These are phyloP conservation scores for Echeneis naucrates DNA, from an alignment of 2,797 vertebrate genomes.

Conservation along the genomic window DNA sequence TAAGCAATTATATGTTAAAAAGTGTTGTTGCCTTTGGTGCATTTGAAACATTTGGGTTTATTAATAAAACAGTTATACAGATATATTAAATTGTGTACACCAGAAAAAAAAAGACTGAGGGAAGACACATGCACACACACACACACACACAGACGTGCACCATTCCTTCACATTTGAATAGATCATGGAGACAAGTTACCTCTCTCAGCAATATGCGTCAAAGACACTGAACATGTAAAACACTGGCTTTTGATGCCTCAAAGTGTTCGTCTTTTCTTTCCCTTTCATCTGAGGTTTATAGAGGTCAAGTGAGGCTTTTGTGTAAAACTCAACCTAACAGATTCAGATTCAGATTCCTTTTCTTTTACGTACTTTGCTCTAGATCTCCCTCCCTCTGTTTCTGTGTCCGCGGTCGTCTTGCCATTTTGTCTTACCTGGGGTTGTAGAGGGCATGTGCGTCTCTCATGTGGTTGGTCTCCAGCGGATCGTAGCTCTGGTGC, in stretches of 20 bases:
- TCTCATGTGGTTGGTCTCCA: slow-evolving; percentile 87
- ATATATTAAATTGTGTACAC: neutral
- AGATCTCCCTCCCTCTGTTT: slow-evolving; percentile 8
- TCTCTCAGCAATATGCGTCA: slow-evolving; percentile 1
- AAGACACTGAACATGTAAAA: slow-evolving; percentile 45
- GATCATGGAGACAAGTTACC: neutral
- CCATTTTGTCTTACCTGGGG: slow-evolving; percentile 80
- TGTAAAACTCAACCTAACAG: slow-evolving; percentile 43
- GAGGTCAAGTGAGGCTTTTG: slow-evolving; percentile 52
- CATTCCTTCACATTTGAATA: neutral
- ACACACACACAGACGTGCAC: too few relatives aligned
- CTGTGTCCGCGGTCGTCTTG: neutral
- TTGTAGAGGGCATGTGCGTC: slow-evolving; percentile 89
- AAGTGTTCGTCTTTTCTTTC: slow-evolving; percentile 36
- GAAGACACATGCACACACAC: too few relatives aligned
- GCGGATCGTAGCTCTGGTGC: slow-evolving; percentile 87
- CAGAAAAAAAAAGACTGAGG: neutral
- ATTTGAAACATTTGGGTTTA: too few relatives aligned
- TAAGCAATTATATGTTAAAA: neutral
- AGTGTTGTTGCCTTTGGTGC: neutral
- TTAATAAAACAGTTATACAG: neutral
- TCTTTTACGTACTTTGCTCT: slow-evolving; percentile 8
- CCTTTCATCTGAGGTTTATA: slow-evolving; percentile 44
- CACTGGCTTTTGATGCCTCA: slow-evolving; percentile 37
- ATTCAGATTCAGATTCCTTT: slow-evolving; percentile 38